Base-by-base conservation (phyloP, 2,113 vertebrate genomes). In the Cyprinus carpio region DNA sequence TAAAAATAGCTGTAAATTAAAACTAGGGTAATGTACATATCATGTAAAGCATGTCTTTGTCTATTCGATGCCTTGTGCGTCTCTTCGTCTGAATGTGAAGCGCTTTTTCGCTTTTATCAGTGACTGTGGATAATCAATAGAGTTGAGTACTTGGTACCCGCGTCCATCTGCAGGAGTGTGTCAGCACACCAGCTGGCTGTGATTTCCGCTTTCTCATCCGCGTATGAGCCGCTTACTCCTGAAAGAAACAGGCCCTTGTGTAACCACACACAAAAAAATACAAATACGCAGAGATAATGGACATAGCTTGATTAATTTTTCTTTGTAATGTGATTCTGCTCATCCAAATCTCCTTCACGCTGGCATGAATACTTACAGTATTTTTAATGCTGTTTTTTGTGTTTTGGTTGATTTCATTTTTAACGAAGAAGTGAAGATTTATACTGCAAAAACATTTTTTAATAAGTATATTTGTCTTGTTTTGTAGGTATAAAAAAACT, bases 141-240 rank as follows among this genome's bases (percentile, higher is more conserved):
- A 69, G 51, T 85, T 40, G 76, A 56, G 76, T 72, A 80, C 64
- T 58, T 80, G 49, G 71, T 60, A 85, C 46, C 69, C 43, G 64
- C 16, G 34, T 72, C 77, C 75, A 85, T 56, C 77, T 80, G 76
- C 84, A 80, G 84, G 76, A 85, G 76, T 56, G 77, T 85, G 84
- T 85, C 84, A 85, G 46, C 75, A 62, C 60, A 79, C 75, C 76
- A 78, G 29, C 83, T 85, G 83, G 75, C 64, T 7, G 25, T 79
- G 84, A 85, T 80, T 85, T 85, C 76, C 77, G 25, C 76, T 80
- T 64, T 85, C 65, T 80, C 84, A 85, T 85, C 64, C 18, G 10
- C 27, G 65, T 27, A 80, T 79, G 67, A 56, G 67, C 64, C 76
- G 49, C 84, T 80, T 58, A 71, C 75, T 85, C 75, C 65, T 58